Evolutionary conservation across 2,888 invertebrate genomes (phyloP), one percentile per base, ranked within the genome.

Genomic region (Habroteleia sp.): DNA sequence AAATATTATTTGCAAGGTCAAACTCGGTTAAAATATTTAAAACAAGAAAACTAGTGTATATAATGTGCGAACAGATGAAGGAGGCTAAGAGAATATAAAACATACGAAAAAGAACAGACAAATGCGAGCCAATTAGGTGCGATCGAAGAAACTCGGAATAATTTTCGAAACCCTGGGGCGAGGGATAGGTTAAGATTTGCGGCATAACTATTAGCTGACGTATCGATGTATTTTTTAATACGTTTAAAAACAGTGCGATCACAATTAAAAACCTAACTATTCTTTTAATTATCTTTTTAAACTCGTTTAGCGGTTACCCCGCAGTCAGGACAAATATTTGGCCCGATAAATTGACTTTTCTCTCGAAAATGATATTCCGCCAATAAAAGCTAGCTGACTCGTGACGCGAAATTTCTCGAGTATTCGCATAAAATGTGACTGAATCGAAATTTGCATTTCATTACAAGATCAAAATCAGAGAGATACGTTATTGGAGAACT

Each of bases 371-470:
- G 42, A 71, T 71, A 71, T 71, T 56, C 41, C 41, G 10, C 41
- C 48, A 50, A 72, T 72, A 58, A 58, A 44, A 42, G 11, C n/a
- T 16, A 14, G 50, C 11, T 37, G 3, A n/a, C 17, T 42, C 35
- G 44, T 10, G 42, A 71, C 54, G 52, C 29, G 31, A 52, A 33
- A 54, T 39, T n/a, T 71, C 48, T 52, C 65, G 27, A 65, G 37
- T 37, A 48, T 50, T 58, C 14, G 46, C 16, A 46, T 50, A 42
- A n/a, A 60, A 52, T 60, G 65, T 58, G 60, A 63, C 63, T 52
- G 58, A 48, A 69, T 74, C 58, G 50, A 66, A 76, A 76, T 74
- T 68, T 72, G 72, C 76, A 72, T 72, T 72, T 71, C 66, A 76
- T 66, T 72, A 66, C 66, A 72, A 72, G 71, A 76, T 76, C 72